Conservation (phyloP, 2,888 invertebrate species). For the Metallyticus violacea region DNA sequence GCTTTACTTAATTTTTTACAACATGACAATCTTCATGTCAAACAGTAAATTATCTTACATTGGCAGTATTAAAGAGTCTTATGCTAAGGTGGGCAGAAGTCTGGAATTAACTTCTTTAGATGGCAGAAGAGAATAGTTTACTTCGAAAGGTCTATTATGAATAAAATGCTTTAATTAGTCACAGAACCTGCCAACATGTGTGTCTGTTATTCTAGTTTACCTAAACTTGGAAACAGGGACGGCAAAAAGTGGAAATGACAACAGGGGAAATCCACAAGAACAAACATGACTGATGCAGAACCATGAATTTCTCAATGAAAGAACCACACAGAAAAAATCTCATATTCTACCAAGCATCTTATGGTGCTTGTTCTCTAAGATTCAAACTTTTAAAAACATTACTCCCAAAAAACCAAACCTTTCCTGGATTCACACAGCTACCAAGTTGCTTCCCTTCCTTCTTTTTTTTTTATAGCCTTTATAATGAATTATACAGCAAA, state of each 20-base stretch:
- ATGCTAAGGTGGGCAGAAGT: background rate
- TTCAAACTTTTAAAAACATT: background rate
- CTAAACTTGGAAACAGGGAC: constrained; percentile 25
- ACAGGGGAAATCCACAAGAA: background rate
- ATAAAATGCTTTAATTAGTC: background rate
- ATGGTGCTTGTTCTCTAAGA: background rate
- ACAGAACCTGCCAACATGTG: background rate
- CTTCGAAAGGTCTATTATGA: background rate
- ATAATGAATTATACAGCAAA: background rate
- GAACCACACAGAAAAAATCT: background rate
- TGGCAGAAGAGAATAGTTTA: background rate
- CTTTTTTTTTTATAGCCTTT: background rate
- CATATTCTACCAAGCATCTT: background rate
- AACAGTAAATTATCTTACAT: constrained; percentile 5
- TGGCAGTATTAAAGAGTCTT: constrained; percentile 3
- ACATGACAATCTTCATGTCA: background rate
- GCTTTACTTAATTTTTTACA: background rate
- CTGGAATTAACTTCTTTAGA: background rate
- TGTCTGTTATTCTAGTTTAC: background rate
- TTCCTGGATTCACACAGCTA: background rate
- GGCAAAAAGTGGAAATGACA: constrained; percentile 28
- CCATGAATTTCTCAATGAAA: constrained; percentile 11
- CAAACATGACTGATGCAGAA: background rate
- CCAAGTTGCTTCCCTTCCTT: background rate
- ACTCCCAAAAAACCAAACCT: background rate